A percentile compares a stretch with the other conserved stretches of the same genome.
These are phyloP conservation scores for Pseudotriccus pelzelni DNA, from an alignment of 2,797 vertebrate genomes.

Conservation along the genomic window DNA sequence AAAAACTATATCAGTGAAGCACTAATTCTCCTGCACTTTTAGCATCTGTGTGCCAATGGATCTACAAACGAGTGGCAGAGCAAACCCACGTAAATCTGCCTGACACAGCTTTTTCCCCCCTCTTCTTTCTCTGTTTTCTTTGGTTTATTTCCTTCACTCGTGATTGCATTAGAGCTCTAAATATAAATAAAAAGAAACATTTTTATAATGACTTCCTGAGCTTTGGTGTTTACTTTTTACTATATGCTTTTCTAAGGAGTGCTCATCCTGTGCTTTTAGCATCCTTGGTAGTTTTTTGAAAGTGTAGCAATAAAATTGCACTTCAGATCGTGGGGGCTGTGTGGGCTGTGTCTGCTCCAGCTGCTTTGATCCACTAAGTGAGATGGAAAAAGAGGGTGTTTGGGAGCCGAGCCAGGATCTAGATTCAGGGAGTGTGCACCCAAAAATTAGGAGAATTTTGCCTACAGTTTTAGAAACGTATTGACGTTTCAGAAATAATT, in stretches of 20 bases:
- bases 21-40: background rate
- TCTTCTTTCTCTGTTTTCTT: background rate
- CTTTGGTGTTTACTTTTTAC: background rate
- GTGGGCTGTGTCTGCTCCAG: background rate
- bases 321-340: background rate
- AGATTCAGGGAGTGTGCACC: background rate
- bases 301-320: background rate
- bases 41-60: background rate
- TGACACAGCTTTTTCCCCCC: rapidly evolving
- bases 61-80: background rate
- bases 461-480: background rate
- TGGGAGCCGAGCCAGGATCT: background rate
- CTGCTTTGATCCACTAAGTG: background rate
- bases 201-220: background rate
- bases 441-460: background rate
- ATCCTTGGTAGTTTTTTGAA: background rate
- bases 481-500: conserved; percentile 2
- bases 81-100: background rate
- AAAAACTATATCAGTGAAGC: background rate
- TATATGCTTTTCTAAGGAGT: background rate
- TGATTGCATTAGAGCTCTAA: background rate
- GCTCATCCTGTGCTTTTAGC: background rate
- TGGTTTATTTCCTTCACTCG: background rate
- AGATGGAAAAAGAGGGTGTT: background rate
- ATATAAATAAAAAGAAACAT: background rate